Base-by-base conservation (phyloP, 1,140 invertebrate species). In the Zaprionus nigranus region DNA sequence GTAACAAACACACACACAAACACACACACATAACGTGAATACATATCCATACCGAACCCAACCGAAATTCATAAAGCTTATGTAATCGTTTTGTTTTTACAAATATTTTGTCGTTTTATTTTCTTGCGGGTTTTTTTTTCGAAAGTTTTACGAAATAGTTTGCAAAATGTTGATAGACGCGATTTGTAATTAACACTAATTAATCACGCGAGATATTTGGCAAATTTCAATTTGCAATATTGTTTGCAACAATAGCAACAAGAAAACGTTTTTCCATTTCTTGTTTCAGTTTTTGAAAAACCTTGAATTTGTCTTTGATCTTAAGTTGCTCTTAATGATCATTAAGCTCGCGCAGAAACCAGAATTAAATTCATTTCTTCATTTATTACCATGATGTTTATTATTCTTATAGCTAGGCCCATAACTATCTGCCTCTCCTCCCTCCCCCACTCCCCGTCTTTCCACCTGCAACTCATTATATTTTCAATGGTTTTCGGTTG, bases 101-200 rank as follows among this genome's bases (percentile, higher is more conserved):
- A 51, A 51, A 46, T 46, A 34, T 40, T 40, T n/a, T 46, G 40
- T 43, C n/a, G 40, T 46, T 46, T 46, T 17, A 46, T 46, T 17
- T 46, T 46, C 5, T 43, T n/a, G 40, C 40, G n/a, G 0, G 2
- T 22, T 49, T 49, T 11, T 49, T 5, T 20, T 51, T 46, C n/a
- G 40, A 51, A 77, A 67, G 40, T 59, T 78, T 66, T 46, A 71
- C 43, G 60, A 75, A 75, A 77, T 66, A 68, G 34, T 43, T 60
- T 58, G 51, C 58, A 68, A 80, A 83, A 84, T 60, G 63, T 66
- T 69, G 49, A 62, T 58, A 75, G 74, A 51, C 51, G 70, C 74
- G 83, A 83, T 67, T 78, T 79, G 79, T 90, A 88, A 85, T 88
- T 88, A 88, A 90, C 73, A 77, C 81, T 85, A 90, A 90, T 88